phyloP scores from a whole-genome alignment of 2,113 vertebrate genomes.

The Chionis minor region DNA sequence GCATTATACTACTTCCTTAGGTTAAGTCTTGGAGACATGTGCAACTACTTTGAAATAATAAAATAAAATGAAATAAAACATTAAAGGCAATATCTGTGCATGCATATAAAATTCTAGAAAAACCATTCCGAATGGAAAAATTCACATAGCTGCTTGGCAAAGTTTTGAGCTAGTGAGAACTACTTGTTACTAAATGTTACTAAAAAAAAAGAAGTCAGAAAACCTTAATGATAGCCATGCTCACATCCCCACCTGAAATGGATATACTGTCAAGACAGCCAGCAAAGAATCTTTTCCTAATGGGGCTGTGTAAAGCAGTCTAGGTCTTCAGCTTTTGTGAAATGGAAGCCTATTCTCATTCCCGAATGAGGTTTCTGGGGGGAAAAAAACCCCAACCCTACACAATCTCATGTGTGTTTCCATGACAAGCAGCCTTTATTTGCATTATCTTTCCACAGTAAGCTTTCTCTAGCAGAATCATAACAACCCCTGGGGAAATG shows the following conservation, averaged over 20 bases:
- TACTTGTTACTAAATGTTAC: background rate
- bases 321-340: background rate
- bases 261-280: background rate
- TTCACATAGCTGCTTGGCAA: background rate
- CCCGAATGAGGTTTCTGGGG: background rate
- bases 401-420: background rate
- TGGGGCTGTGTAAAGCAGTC: background rate
- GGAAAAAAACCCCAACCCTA: background rate
- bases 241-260: background rate
- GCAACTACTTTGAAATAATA: background rate
- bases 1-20: background rate
- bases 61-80: background rate
- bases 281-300: background rate
- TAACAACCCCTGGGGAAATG: background rate
- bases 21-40: background rate
- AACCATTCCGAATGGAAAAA: background rate
- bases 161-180: background rate
- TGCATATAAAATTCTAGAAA: background rate
- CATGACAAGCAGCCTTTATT: background rate
- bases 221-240: background rate
- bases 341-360: background rate
- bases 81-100: background rate
- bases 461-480: background rate
- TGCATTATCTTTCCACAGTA: background rate
- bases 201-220: background rate